These are phyloP conservation scores for Ophthalmolycus amberensis DNA, from an alignment of 2,113 vertebrate species.

Conservation along the genomic window DNA sequence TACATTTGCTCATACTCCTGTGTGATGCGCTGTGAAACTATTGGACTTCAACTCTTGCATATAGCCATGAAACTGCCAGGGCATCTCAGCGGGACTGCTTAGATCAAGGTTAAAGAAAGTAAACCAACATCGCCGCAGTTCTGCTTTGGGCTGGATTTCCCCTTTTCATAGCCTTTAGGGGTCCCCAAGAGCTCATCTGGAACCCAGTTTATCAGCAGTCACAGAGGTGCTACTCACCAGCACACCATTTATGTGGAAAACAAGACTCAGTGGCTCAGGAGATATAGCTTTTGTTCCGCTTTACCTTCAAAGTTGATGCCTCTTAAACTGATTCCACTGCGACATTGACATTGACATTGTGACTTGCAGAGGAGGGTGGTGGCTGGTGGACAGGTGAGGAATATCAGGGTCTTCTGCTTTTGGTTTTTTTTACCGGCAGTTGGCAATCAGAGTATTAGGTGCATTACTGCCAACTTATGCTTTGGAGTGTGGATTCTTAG, in stretches of 20 bases:
- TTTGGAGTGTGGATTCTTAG: neutral
- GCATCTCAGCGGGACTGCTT: constrained; percentile 6
- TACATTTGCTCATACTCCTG: neutral
- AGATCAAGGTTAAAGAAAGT: constrained; percentile 29
- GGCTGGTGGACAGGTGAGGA: neutral
- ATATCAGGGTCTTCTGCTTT: neutral
- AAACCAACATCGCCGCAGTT: constrained; percentile 29
- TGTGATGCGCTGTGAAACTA: neutral
- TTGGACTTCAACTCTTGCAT: neutral
- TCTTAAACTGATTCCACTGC: constrained; percentile 18
- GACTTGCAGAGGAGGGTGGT: neutral
- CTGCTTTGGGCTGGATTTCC: constrained; percentile 32
- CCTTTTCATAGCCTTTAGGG: constrained; percentile 25
- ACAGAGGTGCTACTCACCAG: constrained; percentile 28
- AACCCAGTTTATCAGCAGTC: constrained; percentile 43
- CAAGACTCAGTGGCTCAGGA: constrained; percentile 9
- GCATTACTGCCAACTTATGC: neutral
- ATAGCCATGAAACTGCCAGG: constrained; percentile 5
- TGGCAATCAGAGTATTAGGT: neutral
- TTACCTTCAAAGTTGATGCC: neutral
- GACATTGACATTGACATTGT: neutral
- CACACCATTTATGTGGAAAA: constrained; percentile 24
- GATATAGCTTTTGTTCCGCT: constrained; percentile 23
- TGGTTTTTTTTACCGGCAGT: neutral
- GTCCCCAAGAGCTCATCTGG: constrained; percentile 38